Base-by-base conservation (phyloP, 2,113 vertebrate genomes). In the Gnathonemus echidnorhynchus region DNA sequence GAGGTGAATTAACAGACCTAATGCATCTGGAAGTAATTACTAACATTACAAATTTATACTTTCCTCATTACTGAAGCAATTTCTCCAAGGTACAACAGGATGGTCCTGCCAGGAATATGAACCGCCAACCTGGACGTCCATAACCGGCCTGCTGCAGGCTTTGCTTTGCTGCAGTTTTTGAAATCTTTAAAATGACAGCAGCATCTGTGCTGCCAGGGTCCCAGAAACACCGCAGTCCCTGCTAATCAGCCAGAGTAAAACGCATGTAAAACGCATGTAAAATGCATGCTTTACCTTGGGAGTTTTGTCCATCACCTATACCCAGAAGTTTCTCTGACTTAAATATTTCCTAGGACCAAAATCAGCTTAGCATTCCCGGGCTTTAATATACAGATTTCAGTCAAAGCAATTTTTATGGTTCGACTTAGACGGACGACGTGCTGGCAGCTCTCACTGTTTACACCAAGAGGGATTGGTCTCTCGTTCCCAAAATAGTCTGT, bases 351-450 rank as follows among this genome's bases (percentile, higher is more conserved):
- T 31, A 66, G 87, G 53, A 66, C 87, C 8, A 39, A 88, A 88
- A 88, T 88, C 56, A 13, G 87, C 87, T 88, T 66, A 88, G 35
- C n/a, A 52, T 87, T 21, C 15, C 50, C 0, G 7, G 50, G 50
- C 86, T 50, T 39, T 58, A 56, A 58, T 88, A 13, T 88, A 42
- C 52, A 88, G 87, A 88, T 88, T 88, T 88, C 87, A 42, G 87
- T 88, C 87, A 83, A 50, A 48, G 89, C 77, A 62, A 5, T 58
- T 62, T 89, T 58, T 27, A 48, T 31, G 89, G 77, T 86, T 53
- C 15, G 7, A 15, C 35, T 21, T 13, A 17, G 39, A 45, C 8
- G 24, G 77, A 35, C 45, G 3, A 13, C 27, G 9, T 83, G 74
- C 53, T 0, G 10, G 50, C 27, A 46, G 88, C 49, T 24, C 49